These are phyloP conservation scores for Plutomurus gul DNA, from an alignment of 1,140 invertebrate genomes.

Conservation along the genomic window DNA sequence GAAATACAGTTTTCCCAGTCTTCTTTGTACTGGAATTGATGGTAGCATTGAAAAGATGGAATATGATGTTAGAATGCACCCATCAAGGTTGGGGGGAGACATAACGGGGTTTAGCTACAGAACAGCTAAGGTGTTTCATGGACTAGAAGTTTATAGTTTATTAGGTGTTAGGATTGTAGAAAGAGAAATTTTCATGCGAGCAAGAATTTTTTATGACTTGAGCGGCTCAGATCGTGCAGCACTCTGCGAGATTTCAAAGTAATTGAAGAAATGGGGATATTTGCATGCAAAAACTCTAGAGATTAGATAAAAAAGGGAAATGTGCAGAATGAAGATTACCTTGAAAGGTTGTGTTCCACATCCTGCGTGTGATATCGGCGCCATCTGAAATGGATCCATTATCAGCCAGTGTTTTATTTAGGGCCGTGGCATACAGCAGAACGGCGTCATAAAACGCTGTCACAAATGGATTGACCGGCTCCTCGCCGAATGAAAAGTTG, in stretches of 20 bases:
- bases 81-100: too few species aligned
- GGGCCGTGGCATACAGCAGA: conserved; percentile 84
- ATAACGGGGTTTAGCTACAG: too few species aligned
- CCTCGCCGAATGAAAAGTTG: conserved; percentile 70
- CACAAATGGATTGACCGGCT: conserved; percentile 81
- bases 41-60: too few species aligned
- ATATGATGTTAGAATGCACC: too few species aligned
- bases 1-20: too few species aligned
- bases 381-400: conserved; percentile 66
- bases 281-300: neutral
- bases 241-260: neutral
- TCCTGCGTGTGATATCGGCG: conserved; percentile 71
- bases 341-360: conserved; percentile 89
- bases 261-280: conserved; percentile 21
- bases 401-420: conserved; percentile 81
- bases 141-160: too few species aligned
- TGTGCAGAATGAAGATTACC: conserved; percentile 62
- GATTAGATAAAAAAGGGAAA: neutral
- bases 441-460: conserved; percentile 95
- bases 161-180: too few species aligned
- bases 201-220: neutral
- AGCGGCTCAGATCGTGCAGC: neutral
- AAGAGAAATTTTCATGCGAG: too few species aligned
- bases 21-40: too few species aligned
- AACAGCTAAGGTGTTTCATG: too few species aligned